Conservation (phyloP, 2,888 invertebrate species). For the Ophraella communa region DNA sequence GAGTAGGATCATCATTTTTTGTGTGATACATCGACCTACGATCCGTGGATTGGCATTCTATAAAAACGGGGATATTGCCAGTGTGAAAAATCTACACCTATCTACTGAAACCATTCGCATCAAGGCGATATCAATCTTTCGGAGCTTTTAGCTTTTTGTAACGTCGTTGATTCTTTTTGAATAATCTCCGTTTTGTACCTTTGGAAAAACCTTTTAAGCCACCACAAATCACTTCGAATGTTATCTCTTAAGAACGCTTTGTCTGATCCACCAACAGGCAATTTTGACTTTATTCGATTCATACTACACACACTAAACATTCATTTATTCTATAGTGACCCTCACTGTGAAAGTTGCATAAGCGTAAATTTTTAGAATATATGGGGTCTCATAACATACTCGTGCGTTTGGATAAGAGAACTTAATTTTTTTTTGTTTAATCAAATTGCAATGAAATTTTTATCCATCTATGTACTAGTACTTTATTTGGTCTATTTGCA, state of each 20-base stretch:
- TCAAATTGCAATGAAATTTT: too few species aligned
- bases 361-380: too few species aligned
- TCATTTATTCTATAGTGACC: too few species aligned
- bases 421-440: too few species aligned
- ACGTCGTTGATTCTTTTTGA: conserved; percentile 25
- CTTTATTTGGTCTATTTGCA: too few species aligned
- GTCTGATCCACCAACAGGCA: background rate
- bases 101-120: conserved; percentile 36
- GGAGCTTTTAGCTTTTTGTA: conserved; percentile 27
- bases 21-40: conserved; percentile 33
- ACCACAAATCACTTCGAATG: conserved; percentile 16
- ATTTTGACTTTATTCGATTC: too few species aligned
- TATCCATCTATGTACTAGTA: too few species aligned
- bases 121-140: conserved; percentile 38
- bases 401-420: too few species aligned
- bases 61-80: conserved; percentile 31
- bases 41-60: conserved; percentile 20
- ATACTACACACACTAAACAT: too few species aligned
- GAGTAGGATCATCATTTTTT: conserved; percentile 34
- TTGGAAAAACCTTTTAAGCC: conserved; percentile 23
- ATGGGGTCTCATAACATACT: too few species aligned
- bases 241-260: conserved; percentile 5
- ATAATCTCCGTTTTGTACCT: conserved; percentile 25
- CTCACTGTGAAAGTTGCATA: too few species aligned
- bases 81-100: conserved; percentile 37